Conservation (phyloP, 2,888 invertebrate genomes). For the Drosophila cognata region DNA sequence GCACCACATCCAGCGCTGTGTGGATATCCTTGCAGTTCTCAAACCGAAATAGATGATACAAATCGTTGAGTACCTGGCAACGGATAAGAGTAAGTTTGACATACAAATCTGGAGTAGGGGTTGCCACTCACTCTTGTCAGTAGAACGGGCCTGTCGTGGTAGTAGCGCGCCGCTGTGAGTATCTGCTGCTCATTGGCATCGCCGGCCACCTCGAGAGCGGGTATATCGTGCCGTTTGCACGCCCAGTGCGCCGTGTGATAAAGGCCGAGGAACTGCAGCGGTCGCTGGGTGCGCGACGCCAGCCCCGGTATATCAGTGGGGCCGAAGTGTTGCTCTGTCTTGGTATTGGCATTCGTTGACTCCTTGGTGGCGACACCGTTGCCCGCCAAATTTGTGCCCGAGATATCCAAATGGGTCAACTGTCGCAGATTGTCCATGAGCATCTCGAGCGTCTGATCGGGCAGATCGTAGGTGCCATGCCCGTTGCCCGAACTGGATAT, state of each 20-base stretch:
- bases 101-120: too few relatives aligned
- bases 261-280: conserved; percentile 95
- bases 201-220: conserved; percentile 95
- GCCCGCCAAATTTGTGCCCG: conserved; percentile 97
- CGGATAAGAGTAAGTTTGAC: background rate
- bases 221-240: conserved; percentile 95
- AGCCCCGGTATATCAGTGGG: conserved; percentile 94
- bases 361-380: conserved; percentile 89
- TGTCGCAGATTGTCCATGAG: conserved; percentile 91
- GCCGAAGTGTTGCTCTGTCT: conserved; percentile 64
- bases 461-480: conserved; percentile 90
- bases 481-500: conserved; percentile 88
- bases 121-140: conserved; percentile 86
- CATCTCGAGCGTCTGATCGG: conserved; percentile 88
- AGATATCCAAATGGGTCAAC: conserved; percentile 95
- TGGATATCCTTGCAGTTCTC: conserved; percentile 92
- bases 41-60: conserved; percentile 94
- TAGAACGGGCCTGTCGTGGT: conserved; percentile 93
- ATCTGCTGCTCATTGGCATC: conserved; percentile 96
- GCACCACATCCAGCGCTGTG: conserved; percentile 91
- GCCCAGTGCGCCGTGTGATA: conserved; percentile 96
- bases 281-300: conserved; percentile 89
- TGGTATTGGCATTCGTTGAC: conserved; percentile 73
- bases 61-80: conserved; percentile 93
- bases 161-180: conserved; percentile 92